Evolutionary conservation across 2,888 invertebrate genomes (phyloP), one percentile per base, ranked within the genome.

Genomic region (Chrysina gloriosa): DNA sequence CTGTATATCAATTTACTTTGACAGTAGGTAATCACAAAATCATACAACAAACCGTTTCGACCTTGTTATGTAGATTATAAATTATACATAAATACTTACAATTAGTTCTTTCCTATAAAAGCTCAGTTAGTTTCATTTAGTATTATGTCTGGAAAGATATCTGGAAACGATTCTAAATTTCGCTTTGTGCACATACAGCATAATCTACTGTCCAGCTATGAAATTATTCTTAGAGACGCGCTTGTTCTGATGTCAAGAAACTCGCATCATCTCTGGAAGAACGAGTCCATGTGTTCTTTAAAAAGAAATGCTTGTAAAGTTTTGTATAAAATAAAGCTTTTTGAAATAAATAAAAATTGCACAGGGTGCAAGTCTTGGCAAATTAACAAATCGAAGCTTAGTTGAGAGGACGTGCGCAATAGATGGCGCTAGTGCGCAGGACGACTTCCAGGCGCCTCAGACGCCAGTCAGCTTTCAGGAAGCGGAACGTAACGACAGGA

Each of bases 401-500:
- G 79, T 79, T 77, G 71, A 71, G 71, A 74, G 72, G 86, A 81
- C 66, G 73, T 85, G 85, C 66, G 85, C 86, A 66, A 81, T 73
- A 72, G 77, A 84, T 70, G 77, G 75, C 78, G 81, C 84, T 71
- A 75, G 79, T 80, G 82, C 82, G 82, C 86, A 87, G 85, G 87
- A 73, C 85, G 85, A 72, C 74, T 76, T 77, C 80, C 79, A 74
- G 78, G 77, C 77, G 76, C 74, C 77, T 79, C 74, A 85, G 85
- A 76, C 79, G 79, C 78, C 80, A 83, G 83, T 83, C 78, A 76
- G 76, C 77, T 78, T 79, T 78, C 79, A 81, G 72, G 75, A 75
- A 71, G 71, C 74, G 74, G 67, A 71, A 71, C 73, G 76, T 73
- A 72, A 75, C 75, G 73, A 75, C 70, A 70, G 25, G 42, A 25